Percentiles rank a stretch among this genome's conserved stretches.
phyloP scores from a whole-genome alignment of 2,113 vertebrate species.

The Toxotes chatareus region DNA sequence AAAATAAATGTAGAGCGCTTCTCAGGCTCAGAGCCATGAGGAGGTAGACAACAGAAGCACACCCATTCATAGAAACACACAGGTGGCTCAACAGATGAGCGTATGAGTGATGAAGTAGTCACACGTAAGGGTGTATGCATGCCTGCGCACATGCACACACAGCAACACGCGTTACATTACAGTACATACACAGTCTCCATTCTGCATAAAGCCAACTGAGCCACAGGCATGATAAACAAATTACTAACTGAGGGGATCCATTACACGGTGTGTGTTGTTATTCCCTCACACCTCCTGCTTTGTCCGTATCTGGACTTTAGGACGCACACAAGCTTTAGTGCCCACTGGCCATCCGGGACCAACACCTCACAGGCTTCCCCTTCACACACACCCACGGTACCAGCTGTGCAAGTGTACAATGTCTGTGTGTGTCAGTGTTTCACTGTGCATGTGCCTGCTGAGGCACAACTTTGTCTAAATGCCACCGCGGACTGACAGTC shows the following conservation, averaged over 20 bases:
- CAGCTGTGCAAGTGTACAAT: constrained; percentile 56
- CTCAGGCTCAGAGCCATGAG: not conserved
- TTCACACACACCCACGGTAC: constrained; percentile 69
- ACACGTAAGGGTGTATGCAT: constrained; percentile 18
- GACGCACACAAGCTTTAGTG: constrained; percentile 41
- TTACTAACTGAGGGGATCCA: constrained; percentile 72
- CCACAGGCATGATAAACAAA: constrained; percentile 63
- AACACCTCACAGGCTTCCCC: constrained; percentile 75
- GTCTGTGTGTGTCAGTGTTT: constrained; percentile 9
- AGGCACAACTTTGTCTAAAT: constrained; percentile 68
- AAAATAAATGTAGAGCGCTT: constrained; percentile 11
- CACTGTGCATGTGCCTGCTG: constrained; percentile 1
- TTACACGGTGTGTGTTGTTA: constrained; percentile 56
- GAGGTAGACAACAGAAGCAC: constrained; percentile 25
- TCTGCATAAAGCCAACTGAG: constrained; percentile 34
- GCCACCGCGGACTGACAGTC: constrained; percentile 66
- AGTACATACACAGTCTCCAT: constrained; percentile 1
- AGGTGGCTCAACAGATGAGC: constrained; percentile 50
- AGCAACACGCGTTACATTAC: not conserved
- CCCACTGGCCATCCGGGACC: constrained; percentile 62
- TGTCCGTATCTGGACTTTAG: constrained; percentile 65
- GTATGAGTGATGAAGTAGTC: constrained; percentile 30
- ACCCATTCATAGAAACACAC: constrained; percentile 54
- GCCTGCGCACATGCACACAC: not conserved
- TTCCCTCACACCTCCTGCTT: constrained; percentile 61